phyloP scores from a whole-genome alignment of 2,113 vertebrate genomes.

The Ranitomeya variabilis region DNA sequence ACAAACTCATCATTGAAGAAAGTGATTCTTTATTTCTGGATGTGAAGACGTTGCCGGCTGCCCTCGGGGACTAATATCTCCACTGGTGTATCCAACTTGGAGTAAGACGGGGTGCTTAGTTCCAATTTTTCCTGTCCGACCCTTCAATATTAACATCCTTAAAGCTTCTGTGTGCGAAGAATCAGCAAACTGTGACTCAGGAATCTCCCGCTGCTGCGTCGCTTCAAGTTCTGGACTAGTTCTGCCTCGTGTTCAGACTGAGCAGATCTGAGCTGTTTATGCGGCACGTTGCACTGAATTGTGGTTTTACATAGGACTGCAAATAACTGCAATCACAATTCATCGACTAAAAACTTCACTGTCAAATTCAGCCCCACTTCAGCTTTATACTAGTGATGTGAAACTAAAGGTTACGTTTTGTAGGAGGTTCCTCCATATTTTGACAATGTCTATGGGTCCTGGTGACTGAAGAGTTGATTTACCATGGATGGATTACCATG shows the following conservation, averaged over 20 bases:
- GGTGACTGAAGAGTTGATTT: too few relatives aligned
- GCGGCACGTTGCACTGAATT: neutral
- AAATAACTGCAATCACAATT: neutral
- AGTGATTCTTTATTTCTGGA: constrained; percentile 56
- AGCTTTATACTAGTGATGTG: neutral
- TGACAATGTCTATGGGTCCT: too few relatives aligned
- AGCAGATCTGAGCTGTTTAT: neutral
- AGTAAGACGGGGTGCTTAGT: neutral
- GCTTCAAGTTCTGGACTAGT: neutral
- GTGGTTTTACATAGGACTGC: neutral
- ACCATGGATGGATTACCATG: neutral
- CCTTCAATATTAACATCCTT: constrained; percentile 2
- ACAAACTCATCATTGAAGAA: constrained; percentile 52
- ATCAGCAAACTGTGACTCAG: neutral
- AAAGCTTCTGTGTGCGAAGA: neutral
- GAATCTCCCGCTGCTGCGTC: neutral
- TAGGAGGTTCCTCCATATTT: too few relatives aligned
- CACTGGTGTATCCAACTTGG: constrained; percentile 4
- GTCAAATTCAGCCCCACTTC: neutral
- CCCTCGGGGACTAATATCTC: constrained; percentile 40
- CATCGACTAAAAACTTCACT: neutral
- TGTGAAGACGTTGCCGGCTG: constrained; percentile 20
- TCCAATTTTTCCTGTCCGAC: neutral
- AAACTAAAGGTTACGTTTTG: neutral
- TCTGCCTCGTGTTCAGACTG: neutral